phyloP scores from a whole-genome alignment of 2,113 vertebrate genomes.

The Ceratotherium simum region DNA sequence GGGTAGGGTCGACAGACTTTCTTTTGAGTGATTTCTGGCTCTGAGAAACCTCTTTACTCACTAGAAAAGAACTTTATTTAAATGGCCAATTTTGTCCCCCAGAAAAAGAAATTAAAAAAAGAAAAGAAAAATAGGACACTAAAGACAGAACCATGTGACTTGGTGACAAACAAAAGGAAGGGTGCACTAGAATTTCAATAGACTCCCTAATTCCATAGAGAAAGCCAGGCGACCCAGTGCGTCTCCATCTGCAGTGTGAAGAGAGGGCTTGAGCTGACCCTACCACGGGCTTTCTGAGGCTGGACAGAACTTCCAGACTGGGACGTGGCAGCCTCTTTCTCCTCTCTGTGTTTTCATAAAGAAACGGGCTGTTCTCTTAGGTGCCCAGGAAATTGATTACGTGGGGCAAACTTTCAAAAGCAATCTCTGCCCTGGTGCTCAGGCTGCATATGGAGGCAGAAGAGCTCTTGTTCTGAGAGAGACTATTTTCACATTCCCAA shows the following conservation, averaged over 20 bases:
- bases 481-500: slow-evolving; percentile 32
- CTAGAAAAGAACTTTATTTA: slow-evolving; percentile 78
- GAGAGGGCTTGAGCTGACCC: neutral
- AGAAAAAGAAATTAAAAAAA: slow-evolving; percentile 50
- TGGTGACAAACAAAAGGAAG: slow-evolving; percentile 65
- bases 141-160: slow-evolving; percentile 72
- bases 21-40: slow-evolving; percentile 81
- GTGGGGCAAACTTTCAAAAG: slow-evolving; percentile 46
- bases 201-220: slow-evolving; percentile 64
- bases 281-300: neutral
- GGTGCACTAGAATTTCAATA: slow-evolving; percentile 66
- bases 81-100: slow-evolving; percentile 72
- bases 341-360: slow-evolving; percentile 1
- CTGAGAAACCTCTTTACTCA: slow-evolving; percentile 72
- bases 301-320: neutral
- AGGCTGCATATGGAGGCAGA: neutral
- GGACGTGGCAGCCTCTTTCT: neutral
- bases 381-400: slow-evolving; percentile 24
- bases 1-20: slow-evolving; percentile 60
- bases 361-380: slow-evolving; percentile 47
- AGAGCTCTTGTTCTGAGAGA: neutral
- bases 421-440: slow-evolving; percentile 9
- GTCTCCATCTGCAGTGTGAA: neutral
- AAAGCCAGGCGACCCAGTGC: slow-evolving; percentile 20
- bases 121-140: slow-evolving; percentile 67